Conservation (phyloP, 2,797 vertebrate species). For the Clarias laeviceps region DNA sequence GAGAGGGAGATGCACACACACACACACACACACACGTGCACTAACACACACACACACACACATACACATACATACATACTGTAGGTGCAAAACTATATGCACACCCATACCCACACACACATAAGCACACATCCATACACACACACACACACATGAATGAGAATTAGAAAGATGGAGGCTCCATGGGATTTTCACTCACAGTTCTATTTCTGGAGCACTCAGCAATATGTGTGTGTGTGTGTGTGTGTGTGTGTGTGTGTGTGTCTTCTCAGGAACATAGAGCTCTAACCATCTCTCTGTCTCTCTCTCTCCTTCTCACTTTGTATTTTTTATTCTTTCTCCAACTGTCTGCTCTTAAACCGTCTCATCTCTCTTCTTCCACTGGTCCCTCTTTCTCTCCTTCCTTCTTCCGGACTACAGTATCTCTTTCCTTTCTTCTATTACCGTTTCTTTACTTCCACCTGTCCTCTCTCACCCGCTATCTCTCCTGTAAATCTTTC, state of each 20-base stretch:
- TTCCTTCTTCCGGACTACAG: background rate
- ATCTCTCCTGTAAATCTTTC: background rate
- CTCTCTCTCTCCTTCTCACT: background rate
- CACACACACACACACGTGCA: conserved; percentile 24
- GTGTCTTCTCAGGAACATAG: background rate
- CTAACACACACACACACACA: conserved; percentile 34
- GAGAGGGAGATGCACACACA: background rate
- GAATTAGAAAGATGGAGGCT: conserved; percentile 13
- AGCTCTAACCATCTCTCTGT: background rate
- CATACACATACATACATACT: background rate
- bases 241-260: conserved; percentile 12
- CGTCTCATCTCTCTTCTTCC: background rate
- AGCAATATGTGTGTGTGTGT: conserved; percentile 41
- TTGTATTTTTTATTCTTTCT: background rate
- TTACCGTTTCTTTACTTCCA: background rate
- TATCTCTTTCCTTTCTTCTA: background rate
- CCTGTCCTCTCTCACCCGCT: background rate
- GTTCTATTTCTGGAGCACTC: conserved; percentile 49
- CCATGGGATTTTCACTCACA: conserved; percentile 31
- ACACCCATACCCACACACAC: background rate
- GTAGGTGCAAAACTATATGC: no score
- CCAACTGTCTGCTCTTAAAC: background rate
- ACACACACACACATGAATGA: conserved; percentile 44
- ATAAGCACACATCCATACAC: conserved; percentile 8
- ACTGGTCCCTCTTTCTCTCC: background rate